These are phyloP conservation scores for Callimico goeldii DNA, from an alignment of 2,797 vertebrate species.

Conservation along the genomic window DNA sequence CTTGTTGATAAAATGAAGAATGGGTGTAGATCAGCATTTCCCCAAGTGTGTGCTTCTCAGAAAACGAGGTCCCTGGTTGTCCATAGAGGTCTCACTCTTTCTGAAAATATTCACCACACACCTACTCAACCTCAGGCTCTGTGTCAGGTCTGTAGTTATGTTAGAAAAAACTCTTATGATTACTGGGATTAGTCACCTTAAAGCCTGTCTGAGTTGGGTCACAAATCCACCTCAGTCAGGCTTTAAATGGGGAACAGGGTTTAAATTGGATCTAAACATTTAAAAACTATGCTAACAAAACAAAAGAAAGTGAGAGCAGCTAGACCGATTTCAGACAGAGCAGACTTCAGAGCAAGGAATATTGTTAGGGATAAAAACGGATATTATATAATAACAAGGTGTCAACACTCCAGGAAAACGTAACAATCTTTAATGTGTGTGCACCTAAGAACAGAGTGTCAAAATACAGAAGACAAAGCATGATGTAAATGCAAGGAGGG, in stretches of 20 bases:
- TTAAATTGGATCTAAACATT: background rate
- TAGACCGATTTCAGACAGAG: background rate
- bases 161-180: background rate
- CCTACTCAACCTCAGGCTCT: too few relatives aligned
- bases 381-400: background rate
- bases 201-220: background rate
- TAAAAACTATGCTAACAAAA: background rate
- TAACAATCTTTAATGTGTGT: background rate
- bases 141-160: too few relatives aligned
- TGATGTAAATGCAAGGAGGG: background rate
- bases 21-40: background rate
- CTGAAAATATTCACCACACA: background rate
- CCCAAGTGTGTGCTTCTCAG: background rate
- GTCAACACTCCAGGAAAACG: background rate
- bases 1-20: background rate
- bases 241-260: background rate
- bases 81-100: background rate
- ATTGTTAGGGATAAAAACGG: background rate
- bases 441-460: background rate
- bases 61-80: background rate
- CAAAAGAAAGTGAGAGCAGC: background rate
- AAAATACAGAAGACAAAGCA: too few relatives aligned
- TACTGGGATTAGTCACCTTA: background rate
- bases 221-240: background rate
- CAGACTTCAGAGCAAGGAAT: background rate